phyloP scores from a whole-genome alignment of 35 echinoderm and acorn worm genomes.

The Ophioderma brevispina region DNA sequence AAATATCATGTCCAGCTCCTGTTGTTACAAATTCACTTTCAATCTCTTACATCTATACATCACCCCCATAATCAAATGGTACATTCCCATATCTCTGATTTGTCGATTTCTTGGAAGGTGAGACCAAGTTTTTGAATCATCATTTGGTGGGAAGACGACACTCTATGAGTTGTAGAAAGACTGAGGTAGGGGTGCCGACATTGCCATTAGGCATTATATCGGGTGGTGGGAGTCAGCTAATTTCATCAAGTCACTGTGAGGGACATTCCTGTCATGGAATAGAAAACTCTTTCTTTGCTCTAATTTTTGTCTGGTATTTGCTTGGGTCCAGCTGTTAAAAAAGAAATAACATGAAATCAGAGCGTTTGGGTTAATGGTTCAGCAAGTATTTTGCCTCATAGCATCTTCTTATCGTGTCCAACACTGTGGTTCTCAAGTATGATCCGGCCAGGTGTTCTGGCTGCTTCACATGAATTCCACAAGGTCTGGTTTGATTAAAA shows the following conservation, averaged over 20 bases:
- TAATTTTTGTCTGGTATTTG: conserved; percentile 27
- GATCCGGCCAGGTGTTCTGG: too few species aligned
- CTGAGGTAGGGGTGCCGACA: conserved; percentile 91
- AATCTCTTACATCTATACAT: conserved; percentile 2
- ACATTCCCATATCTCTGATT: conserved; percentile 96
- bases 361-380: too few species aligned
- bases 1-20: conserved; percentile 67
- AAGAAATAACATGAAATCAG: too few species aligned
- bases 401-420: too few species aligned
- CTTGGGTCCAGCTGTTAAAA: too few species aligned
- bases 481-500: too few species aligned
- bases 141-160: conserved; percentile 78
- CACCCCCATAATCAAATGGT: conserved; percentile 75
- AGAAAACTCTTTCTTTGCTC: conserved; percentile 13
- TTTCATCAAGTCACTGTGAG: conserved; percentile 32
- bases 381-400: too few species aligned
- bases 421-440: too few species aligned
- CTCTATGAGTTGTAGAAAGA: conserved; percentile 72
- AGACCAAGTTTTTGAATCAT: conserved; percentile 85
- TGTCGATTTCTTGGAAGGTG: conserved; percentile 73
- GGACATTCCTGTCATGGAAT: conserved; percentile 38
- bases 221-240: conserved; percentile 82
- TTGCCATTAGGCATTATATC: conserved; percentile 93
- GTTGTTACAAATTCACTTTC: conserved; percentile 54
- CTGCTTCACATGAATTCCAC: too few species aligned